Percentiles rank a stretch among this genome's conserved stretches.
Conservation (phyloP, 2,888 invertebrate species). For the Yponomeuta plumbellus region DNA sequence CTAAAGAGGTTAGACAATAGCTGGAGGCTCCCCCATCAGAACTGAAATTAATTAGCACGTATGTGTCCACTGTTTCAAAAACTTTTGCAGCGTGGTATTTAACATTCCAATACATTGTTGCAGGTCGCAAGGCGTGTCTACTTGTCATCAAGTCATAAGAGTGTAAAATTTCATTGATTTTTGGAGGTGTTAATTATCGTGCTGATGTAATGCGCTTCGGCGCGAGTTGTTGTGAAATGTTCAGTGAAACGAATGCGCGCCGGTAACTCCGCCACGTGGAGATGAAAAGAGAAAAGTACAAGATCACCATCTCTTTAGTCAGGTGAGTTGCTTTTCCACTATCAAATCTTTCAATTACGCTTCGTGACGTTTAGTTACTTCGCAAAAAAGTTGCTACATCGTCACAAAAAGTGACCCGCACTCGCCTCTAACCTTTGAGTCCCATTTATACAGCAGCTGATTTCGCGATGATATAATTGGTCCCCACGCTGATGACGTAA, state of each 20-base stretch:
- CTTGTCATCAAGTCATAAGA: slow-evolving; percentile 31
- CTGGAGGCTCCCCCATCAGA: background rate
- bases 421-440: slow-evolving; percentile 38
- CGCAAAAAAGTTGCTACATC: slow-evolving; percentile 13
- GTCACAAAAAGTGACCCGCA: slow-evolving; percentile 18
- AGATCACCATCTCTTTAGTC: slow-evolving; percentile 49
- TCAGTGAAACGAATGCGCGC: slow-evolving; percentile 41
- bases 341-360: background rate
- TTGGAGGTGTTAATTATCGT: slow-evolving; percentile 32
- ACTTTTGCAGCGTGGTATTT: background rate
- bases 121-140: slow-evolving; percentile 29
- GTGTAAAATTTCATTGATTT: slow-evolving; percentile 31
- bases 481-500: slow-evolving; percentile 50
- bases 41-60: background rate
- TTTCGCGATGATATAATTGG: slow-evolving; percentile 66
- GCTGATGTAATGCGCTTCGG: slow-evolving; percentile 33
- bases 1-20: background rate
- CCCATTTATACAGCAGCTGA: slow-evolving; percentile 53
- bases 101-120: slow-evolving; percentile 33
- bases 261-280: slow-evolving; percentile 46
- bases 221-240: slow-evolving; percentile 48
- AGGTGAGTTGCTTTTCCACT: slow-evolving; percentile 40
- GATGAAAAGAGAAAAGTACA: slow-evolving; percentile 76
- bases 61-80: background rate
- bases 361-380: background rate